phyloP scores from a whole-genome alignment of 2,888 invertebrate genomes.

The Lomographa bimaculata region DNA sequence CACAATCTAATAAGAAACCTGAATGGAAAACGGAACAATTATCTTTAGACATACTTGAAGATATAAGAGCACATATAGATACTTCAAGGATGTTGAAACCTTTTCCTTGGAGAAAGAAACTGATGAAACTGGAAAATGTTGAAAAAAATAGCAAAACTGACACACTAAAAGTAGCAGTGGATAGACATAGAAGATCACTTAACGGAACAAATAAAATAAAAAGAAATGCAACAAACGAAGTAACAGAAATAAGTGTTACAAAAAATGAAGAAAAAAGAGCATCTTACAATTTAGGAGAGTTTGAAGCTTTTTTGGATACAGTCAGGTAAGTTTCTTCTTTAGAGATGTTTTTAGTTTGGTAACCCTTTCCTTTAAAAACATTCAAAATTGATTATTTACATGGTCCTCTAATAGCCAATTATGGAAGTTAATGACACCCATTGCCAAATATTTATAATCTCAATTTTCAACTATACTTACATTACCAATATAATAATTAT shows the following conservation, averaged over 20 bases:
- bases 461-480: background rate
- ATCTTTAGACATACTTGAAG: constrained; percentile 53
- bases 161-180: constrained; percentile 30
- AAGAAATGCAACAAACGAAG: too few relatives aligned
- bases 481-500: too few relatives aligned
- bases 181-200: constrained; percentile 47
- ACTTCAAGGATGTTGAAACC: constrained; percentile 50
- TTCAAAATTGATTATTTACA: too few relatives aligned
- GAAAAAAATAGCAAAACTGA: constrained; percentile 60
- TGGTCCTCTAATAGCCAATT: too few relatives aligned
- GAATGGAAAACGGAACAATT: constrained; percentile 64
- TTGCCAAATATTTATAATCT: too few relatives aligned
- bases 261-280: constrained; percentile 6
- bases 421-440: too few relatives aligned
- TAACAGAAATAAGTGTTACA: too few relatives aligned
- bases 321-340: constrained; percentile 69
- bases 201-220: too few relatives aligned
- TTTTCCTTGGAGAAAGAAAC: constrained; percentile 56
- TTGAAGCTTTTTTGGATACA: constrained; percentile 57
- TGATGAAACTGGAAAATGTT: constrained; percentile 61
- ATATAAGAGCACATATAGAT: constrained; percentile 60
- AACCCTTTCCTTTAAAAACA: too few relatives aligned
- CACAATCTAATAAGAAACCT: constrained; percentile 18
- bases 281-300: constrained; percentile 25
- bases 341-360: too few relatives aligned